Evolutionary conservation across 2,888 invertebrate species (phyloP).

Genomic region (Venustoraphidia nigricollis): DNA sequence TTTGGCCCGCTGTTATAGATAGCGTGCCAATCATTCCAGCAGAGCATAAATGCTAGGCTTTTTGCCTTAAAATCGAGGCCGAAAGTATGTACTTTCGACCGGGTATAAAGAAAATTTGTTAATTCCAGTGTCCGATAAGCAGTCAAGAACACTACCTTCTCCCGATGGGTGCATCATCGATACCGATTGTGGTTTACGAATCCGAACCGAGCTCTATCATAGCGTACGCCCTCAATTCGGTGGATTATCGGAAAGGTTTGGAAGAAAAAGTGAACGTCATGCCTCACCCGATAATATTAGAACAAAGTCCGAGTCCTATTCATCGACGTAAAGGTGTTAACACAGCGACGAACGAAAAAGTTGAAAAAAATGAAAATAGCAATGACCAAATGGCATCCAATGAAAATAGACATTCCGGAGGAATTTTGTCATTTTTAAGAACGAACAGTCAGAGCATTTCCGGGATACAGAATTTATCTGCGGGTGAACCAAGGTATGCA

Average conservation of each 20-base stretch:
- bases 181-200: conserved; percentile 64
- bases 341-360: no score
- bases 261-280: conserved; percentile 24
- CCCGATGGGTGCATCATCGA: conserved; percentile 33
- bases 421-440: conserved; percentile 25
- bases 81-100: no score
- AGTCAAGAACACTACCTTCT: conserved; percentile 55
- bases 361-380: background rate
- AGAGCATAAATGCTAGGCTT: no score
- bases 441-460: conserved; percentile 13
- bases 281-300: conserved; percentile 15
- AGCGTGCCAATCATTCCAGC: no score
- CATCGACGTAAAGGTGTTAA: conserved; percentile 24
- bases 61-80: no score
- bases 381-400: conserved; percentile 1
- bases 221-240: conserved; percentile 61
- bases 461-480: background rate
- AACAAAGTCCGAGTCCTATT: conserved; percentile 32
- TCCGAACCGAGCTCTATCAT: conserved; percentile 73
- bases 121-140: conserved; percentile 43
- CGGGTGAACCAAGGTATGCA: background rate
- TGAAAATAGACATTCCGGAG: conserved; percentile 19
- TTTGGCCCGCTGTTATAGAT: no score
- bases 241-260: conserved; percentile 50
- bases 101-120: conserved; percentile 14